These are phyloP conservation scores for Todus mexicanus DNA, from an alignment of 2,797 vertebrate species.

Conservation along the genomic window DNA sequence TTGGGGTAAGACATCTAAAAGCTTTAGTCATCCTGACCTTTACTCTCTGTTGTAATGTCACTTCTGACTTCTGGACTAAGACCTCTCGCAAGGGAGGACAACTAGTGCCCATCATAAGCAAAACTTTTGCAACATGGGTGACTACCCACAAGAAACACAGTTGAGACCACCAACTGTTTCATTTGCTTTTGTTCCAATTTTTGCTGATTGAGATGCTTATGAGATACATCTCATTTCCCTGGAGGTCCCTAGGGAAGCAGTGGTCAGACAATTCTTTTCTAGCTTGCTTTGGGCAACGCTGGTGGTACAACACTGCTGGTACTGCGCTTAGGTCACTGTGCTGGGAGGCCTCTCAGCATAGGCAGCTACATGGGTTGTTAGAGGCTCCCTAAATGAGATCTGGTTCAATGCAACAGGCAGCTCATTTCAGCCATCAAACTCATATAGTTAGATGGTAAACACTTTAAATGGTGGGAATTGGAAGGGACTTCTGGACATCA, in stretches of 20 bases:
- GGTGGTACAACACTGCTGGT: neutral
- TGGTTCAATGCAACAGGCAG: neutral
- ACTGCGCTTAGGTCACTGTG: neutral
- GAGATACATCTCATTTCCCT: slow-evolving; percentile 11
- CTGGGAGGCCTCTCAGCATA: neutral
- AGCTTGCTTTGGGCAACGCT: neutral
- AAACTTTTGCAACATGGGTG: slow-evolving; percentile 30
- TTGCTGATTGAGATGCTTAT: slow-evolving; percentile 46
- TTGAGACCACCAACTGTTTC: slow-evolving; percentile 36
- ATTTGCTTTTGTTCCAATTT: slow-evolving; percentile 55
- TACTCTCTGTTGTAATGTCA: neutral
- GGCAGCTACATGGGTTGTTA: neutral
- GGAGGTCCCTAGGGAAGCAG: neutral
- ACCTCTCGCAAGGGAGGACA: neutral
- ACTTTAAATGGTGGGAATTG: neutral
- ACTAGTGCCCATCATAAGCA: slow-evolving; percentile 18
- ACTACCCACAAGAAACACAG: slow-evolving; percentile 21
- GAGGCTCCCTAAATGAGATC: neutral
- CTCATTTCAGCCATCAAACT: neutral
- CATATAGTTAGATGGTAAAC: neutral
- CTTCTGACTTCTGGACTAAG: neutral
- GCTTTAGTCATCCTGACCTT: neutral
- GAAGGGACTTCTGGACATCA: neutral
- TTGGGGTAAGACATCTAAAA: neutral
- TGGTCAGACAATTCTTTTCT: neutral